Percentiles rank a stretch among this genome's conserved stretches.
Evolutionary conservation across 64 coral and sea anemone genomes (phyloP).

Genomic region (Trachythela sp.): DNA sequence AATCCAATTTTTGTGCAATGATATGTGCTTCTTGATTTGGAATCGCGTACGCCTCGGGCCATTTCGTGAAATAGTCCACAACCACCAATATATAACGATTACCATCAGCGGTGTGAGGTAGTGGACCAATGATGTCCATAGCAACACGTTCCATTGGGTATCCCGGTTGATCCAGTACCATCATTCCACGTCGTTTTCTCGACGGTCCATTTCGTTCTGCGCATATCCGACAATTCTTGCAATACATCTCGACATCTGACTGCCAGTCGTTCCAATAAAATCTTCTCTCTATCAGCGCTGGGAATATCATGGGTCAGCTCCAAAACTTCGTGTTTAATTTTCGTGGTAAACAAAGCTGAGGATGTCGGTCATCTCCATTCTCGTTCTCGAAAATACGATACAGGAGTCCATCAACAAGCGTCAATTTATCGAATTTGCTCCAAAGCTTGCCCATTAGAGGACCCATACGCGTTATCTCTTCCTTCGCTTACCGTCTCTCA

Average conservation of each 20-base stretch:
- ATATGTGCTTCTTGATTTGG: neutral
- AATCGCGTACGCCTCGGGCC: neutral
- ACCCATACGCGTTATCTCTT: slow-evolving; percentile 13
- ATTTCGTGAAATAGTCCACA: neutral
- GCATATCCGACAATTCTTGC: neutral
- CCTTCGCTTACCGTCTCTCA: slow-evolving; percentile 3
- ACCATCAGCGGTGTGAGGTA: neutral
- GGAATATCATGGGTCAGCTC: slow-evolving; percentile 2
- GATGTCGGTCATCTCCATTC: slow-evolving; percentile 22
- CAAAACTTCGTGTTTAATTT: neutral
- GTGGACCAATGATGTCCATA: slow-evolving; percentile 4
- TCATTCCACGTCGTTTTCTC: neutral
- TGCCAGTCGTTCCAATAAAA: slow-evolving; percentile 9
- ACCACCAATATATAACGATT: slow-evolving; percentile 12
- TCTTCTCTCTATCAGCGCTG: slow-evolving; percentile 8
- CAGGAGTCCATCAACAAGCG: neutral
- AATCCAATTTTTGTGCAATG: neutral
- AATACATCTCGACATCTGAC: slow-evolving; percentile 10
- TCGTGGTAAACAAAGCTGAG: neutral
- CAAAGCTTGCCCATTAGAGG: neutral
- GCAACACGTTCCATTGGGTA: slow-evolving; percentile 15
- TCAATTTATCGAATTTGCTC: neutral
- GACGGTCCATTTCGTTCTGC: slow-evolving; percentile 19
- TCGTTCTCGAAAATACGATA: slow-evolving; percentile 16
- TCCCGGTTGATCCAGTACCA: neutral